These are phyloP conservation scores for Clytia hemisphaerica DNA, from an alignment of 30 jellyfish, hydroid and myxozoan species.

Conservation along the genomic window DNA sequence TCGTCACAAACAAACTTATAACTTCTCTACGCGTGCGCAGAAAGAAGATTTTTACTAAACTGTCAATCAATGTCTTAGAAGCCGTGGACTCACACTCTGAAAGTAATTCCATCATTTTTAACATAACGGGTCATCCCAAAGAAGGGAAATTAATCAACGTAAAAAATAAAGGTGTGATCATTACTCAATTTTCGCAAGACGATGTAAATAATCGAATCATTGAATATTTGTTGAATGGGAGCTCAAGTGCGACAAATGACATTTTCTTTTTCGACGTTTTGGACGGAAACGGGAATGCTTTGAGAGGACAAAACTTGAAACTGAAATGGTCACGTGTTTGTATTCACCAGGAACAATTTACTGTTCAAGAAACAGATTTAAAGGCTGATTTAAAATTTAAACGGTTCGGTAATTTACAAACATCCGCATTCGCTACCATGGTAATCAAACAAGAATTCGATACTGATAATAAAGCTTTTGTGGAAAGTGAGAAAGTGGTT, in stretches of 20 bases:
- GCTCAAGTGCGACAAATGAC: slow-evolving; percentile 66
- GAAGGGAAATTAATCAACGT: slow-evolving; percentile 65
- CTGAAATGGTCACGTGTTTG: slow-evolving; percentile 91
- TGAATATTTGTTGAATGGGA: slow-evolving; percentile 44
- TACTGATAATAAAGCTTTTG: slow-evolving; percentile 40
- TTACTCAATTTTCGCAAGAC: slow-evolving; percentile 56
- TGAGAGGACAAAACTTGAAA: slow-evolving; percentile 58
- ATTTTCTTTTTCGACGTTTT: slow-evolving; percentile 58
- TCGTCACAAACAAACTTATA: slow-evolving; percentile 64
- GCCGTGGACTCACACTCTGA: slow-evolving; percentile 70
- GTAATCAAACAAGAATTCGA: slow-evolving; percentile 59
- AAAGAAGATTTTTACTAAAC: slow-evolving; percentile 32
- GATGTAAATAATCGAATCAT: slow-evolving; percentile 53
- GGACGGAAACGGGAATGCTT: slow-evolving; percentile 68
- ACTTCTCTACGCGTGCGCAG: slow-evolving; percentile 38
- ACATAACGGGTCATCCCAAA: slow-evolving; percentile 55
- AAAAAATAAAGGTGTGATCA: slow-evolving; percentile 1
- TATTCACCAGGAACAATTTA: slow-evolving; percentile 35
- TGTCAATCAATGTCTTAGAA: slow-evolving; percentile 39
- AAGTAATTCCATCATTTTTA: slow-evolving; percentile 20
- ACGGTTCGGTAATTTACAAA: slow-evolving; percentile 82
- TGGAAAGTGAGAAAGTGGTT: slow-evolving; percentile 43
- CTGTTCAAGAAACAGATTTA: slow-evolving; percentile 65
- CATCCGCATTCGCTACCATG: slow-evolving; percentile 58
- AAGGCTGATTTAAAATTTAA: slow-evolving; percentile 40